These are phyloP conservation scores for Steatocranus sp. DNA, from an alignment of 2,797 vertebrate genomes.

Conservation along the genomic window DNA sequence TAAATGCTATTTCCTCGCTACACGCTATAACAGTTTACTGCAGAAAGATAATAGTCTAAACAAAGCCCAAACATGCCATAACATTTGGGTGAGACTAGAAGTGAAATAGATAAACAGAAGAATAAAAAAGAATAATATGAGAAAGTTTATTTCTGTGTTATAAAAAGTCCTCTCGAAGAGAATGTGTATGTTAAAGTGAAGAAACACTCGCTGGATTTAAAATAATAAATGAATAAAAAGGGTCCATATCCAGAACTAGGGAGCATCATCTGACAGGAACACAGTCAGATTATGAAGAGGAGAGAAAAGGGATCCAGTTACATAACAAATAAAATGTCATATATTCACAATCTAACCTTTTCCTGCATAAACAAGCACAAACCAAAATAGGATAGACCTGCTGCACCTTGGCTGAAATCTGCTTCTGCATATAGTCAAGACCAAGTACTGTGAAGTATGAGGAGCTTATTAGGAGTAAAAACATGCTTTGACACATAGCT, in stretches of 20 bases:
- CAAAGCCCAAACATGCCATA: background rate
- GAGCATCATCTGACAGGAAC: conserved; percentile 3
- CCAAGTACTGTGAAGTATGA: background rate
- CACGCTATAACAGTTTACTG: background rate
- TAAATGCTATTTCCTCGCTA: background rate
- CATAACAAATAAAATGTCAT: background rate
- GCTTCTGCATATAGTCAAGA: background rate
- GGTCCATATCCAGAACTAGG: background rate
- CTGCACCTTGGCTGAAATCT: background rate
- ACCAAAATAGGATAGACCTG: background rate
- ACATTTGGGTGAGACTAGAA: background rate
- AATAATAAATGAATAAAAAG: background rate
- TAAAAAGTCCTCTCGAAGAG: background rate
- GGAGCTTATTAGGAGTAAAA: background rate
- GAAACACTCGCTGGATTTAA: conserved; percentile 1
- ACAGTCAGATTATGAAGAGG: background rate
- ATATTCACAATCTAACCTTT: background rate
- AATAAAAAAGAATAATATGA: background rate
- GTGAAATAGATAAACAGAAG: background rate
- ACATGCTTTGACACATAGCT: background rate
- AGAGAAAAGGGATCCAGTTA: background rate
- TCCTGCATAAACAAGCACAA: background rate
- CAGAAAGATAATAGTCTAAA: background rate
- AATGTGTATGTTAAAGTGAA: background rate
- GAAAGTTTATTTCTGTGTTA: background rate